Percentiles rank a stretch among this genome's conserved stretches.
Evolutionary conservation across 2,797 vertebrate species (phyloP).

Genomic region (Ammospiza maritima): DNA sequence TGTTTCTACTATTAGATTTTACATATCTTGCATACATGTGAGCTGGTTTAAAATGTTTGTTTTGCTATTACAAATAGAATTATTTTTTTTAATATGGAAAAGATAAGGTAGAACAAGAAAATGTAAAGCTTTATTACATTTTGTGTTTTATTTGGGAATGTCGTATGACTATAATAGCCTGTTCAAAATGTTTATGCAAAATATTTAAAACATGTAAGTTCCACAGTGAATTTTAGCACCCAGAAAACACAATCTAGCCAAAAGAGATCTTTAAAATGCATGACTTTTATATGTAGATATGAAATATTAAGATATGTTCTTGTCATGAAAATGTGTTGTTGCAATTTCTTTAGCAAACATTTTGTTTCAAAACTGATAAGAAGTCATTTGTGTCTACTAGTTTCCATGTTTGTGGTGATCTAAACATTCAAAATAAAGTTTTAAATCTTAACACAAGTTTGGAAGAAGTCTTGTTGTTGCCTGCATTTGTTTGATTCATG

Average conservation of each 20-base stretch:
- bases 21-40: conserved; percentile 59
- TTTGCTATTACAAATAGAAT: conserved; percentile 70
- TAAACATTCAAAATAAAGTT: conserved; percentile 76
- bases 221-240: conserved; percentile 13
- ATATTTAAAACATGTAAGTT: neutral
- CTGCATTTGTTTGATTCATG: neutral
- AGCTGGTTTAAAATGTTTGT: conserved; percentile 57
- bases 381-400: conserved; percentile 74
- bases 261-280: conserved; percentile 48
- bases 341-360: conserved; percentile 50
- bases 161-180: conserved; percentile 18
- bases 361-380: conserved; percentile 71
- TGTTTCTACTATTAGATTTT: conserved; percentile 70
- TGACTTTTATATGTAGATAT: conserved; percentile 56
- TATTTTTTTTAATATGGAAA: conserved; percentile 54
- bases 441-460: conserved; percentile 38
- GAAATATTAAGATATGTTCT: conserved; percentile 33
- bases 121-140: conserved; percentile 64
- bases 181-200: conserved; percentile 37
- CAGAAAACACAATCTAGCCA: neutral
- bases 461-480: neutral
- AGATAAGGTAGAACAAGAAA: conserved; percentile 52
- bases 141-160: conserved; percentile 56
- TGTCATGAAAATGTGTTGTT: conserved; percentile 62
- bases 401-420: conserved; percentile 77